A percentile compares a stretch with the other conserved stretches of the same genome.
Conservation (phyloP, 30 jellyfish, hydroid and myxozoan genomes). For the Nemopilema nomurai region DNA sequence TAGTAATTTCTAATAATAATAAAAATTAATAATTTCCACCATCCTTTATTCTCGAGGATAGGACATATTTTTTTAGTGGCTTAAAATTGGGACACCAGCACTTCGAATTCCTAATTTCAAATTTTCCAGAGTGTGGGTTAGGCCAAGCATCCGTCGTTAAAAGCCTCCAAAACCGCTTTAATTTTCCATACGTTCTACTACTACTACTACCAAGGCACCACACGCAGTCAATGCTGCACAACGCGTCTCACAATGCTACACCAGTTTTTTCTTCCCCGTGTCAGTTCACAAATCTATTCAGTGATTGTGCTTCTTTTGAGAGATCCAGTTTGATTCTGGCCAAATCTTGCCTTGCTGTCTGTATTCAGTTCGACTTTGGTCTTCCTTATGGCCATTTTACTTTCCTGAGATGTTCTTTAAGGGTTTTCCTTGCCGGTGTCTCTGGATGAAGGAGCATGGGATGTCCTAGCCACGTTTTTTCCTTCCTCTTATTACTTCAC, state of each 20-base stretch:
- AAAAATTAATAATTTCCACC: no score
- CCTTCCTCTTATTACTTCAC: constrained; percentile 48
- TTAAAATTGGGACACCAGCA: no score
- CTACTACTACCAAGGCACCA: constrained; percentile 12
- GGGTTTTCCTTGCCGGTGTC: constrained; percentile 56
- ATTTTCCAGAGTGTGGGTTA: not conserved
- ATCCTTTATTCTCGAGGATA: no score
- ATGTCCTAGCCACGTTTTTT: constrained; percentile 50
- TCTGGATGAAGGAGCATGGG: constrained; percentile 58
- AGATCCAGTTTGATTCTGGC: constrained; percentile 55
- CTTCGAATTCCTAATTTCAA: no score
- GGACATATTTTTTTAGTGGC: no score
- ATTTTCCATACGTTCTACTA: no score
- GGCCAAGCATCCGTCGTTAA: not conserved
- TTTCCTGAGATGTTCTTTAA: constrained; percentile 36
- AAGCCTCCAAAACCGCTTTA: no score
- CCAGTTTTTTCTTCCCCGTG: constrained; percentile 43
- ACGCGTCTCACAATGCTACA: constrained; percentile 41
- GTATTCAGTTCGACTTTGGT: constrained; percentile 46
- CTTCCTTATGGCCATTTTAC: constrained; percentile 53
- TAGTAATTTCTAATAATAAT: no score
- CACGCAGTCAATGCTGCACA: constrained; percentile 11
- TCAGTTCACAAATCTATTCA: constrained; percentile 23
- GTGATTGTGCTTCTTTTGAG: constrained; percentile 27
- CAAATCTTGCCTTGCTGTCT: constrained; percentile 44